Conservation (phyloP, 2,797 vertebrate genomes). For the Picus viridis region DNA sequence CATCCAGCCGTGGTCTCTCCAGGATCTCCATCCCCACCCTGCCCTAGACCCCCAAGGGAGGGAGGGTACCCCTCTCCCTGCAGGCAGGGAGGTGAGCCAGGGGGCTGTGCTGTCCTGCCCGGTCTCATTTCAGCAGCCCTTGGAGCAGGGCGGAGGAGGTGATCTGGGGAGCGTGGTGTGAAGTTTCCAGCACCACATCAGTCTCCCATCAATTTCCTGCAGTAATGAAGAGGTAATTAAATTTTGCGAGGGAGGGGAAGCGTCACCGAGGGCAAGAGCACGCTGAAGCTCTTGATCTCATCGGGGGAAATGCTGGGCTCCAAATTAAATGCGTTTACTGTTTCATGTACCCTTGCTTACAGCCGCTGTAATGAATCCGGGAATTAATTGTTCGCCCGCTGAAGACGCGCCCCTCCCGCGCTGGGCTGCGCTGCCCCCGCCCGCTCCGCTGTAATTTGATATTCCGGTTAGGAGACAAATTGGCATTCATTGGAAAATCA, state of each 20-base stretch:
- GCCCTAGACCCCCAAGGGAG: accelerated
- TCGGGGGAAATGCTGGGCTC: constrained; percentile 29
- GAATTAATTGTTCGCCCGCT: constrained; percentile 69
- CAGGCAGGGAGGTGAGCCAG: accelerated
- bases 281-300: not conserved
- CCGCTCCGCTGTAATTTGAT: constrained; percentile 34
- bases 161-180: not conserved
- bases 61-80: accelerated
- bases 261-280: not conserved
- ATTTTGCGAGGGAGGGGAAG: constrained; percentile 37
- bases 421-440: not conserved
- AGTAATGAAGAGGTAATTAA: constrained; percentile 65
- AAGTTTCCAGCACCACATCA: not conserved
- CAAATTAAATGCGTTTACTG: constrained; percentile 62
- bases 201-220: constrained; percentile 34
- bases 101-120: accelerated
- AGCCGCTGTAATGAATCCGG: constrained; percentile 45
- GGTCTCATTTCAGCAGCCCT: not conserved
- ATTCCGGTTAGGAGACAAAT: constrained; percentile 68
- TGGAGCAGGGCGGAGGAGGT: not conserved
- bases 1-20: accelerated
- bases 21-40: accelerated
- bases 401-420: constrained; percentile 43
- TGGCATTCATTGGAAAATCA: constrained; percentile 71
- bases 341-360: constrained; percentile 31